Percentiles rank a stretch among this genome's conserved stretches.
phyloP scores from a whole-genome alignment of 1,140 invertebrate species.

The Drosophila littoralis region DNA sequence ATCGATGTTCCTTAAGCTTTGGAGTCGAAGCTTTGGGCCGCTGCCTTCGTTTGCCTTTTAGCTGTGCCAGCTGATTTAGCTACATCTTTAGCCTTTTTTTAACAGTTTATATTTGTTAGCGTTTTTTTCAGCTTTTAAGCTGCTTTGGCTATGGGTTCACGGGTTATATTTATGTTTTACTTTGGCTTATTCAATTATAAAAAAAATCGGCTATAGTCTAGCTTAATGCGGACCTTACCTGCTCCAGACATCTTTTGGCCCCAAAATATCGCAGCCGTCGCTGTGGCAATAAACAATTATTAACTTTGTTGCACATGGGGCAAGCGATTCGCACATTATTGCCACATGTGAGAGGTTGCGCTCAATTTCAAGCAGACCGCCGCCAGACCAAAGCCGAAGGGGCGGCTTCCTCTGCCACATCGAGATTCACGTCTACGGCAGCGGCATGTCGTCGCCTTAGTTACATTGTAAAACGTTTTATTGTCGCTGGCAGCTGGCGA shows the following conservation, averaged over 20 bases:
- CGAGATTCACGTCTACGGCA: neutral
- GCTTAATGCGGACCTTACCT: neutral
- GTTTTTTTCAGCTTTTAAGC: neutral
- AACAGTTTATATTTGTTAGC: neutral
- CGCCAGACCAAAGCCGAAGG: neutral
- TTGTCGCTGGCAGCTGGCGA: slow-evolving; percentile 74
- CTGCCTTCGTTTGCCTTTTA: neutral
- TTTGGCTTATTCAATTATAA: neutral
- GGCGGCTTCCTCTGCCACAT: neutral
- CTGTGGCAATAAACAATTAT: slow-evolving; percentile 69
- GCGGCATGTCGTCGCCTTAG: slow-evolving; percentile 67
- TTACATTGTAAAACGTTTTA: slow-evolving; percentile 82
- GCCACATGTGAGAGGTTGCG: slow-evolving; percentile 57
- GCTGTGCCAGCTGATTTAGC: neutral
- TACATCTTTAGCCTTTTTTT: neutral
- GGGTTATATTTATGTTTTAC: neutral
- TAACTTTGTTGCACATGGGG: slow-evolving; percentile 66
- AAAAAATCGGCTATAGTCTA: neutral
- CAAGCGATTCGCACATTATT: slow-evolving; percentile 63
- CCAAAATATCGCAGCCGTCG: neutral
- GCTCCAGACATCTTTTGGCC: neutral
- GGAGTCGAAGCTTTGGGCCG: neutral
- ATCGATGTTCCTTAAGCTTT: slow-evolving; percentile 4
- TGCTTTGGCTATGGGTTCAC: neutral
- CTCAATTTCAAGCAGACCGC: slow-evolving; percentile 23